These are phyloP conservation scores for Indri indri DNA, from an alignment of 2,113 vertebrate species.

Conservation along the genomic window DNA sequence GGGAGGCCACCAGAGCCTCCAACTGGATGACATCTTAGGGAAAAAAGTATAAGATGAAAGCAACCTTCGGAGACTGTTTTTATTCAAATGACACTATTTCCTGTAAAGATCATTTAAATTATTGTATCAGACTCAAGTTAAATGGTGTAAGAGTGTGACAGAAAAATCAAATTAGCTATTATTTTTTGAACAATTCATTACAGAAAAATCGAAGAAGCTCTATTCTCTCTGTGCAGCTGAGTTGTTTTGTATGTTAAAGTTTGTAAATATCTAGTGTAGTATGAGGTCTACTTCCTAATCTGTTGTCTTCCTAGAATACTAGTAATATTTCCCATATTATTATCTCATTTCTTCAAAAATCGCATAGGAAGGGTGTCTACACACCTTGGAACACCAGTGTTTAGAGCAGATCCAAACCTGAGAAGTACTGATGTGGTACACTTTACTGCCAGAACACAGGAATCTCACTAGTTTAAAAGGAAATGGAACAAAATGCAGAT, in stretches of 20 bases:
- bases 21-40: neutral
- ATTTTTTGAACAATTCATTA: neutral
- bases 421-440: neutral
- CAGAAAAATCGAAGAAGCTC: neutral
- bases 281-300: neutral
- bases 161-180: constrained; percentile 1
- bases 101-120: neutral
- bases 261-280: neutral
- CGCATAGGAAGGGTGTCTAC: neutral
- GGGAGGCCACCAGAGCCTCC: neutral
- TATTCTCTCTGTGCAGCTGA: neutral
- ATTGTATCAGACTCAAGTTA: neutral
- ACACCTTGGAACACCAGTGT: neutral
- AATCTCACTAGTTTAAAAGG: neutral
- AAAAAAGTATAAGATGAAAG: neutral
- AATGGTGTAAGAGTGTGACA: neutral
- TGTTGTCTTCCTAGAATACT: neutral
- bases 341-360: neutral
- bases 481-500: constrained; percentile 23
- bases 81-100: neutral
- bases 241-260: neutral
- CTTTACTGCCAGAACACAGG: neutral
- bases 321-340: neutral
- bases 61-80: neutral
- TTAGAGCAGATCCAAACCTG: neutral